These are phyloP conservation scores for Oreamnos americanus DNA, from an alignment of 2,113 vertebrate species.

Conservation along the genomic window DNA sequence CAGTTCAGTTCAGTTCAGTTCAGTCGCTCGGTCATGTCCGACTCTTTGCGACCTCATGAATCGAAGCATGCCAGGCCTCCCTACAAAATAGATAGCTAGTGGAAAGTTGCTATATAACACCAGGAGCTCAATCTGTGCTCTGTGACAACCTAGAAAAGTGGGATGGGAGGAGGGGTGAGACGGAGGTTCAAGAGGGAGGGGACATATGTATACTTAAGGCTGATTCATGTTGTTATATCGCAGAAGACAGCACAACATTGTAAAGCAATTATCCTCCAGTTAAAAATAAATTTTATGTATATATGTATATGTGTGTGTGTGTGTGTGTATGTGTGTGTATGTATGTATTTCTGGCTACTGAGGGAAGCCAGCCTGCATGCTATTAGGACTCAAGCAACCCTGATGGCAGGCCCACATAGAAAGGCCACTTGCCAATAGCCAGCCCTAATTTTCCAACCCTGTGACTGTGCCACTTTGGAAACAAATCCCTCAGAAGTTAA, in stretches of 20 bases:
- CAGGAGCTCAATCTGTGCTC: background rate
- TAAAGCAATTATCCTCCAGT: background rate
- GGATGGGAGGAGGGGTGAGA: background rate
- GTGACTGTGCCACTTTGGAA: background rate
- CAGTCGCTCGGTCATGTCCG: too few relatives aligned
- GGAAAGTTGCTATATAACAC: background rate
- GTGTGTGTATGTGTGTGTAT: background rate
- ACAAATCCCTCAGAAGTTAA: background rate
- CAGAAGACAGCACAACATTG: background rate
- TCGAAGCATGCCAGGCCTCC: too few relatives aligned
- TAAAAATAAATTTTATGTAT: background rate
- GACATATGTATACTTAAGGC: background rate
- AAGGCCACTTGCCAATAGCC: background rate
- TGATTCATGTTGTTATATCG: background rate
- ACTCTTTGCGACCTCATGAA: too few relatives aligned
- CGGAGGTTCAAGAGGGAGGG: background rate
- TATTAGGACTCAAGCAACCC: background rate
- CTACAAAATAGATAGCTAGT: background rate
- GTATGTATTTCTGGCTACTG: background rate
- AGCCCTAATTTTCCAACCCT: background rate
- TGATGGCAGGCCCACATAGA: background rate
- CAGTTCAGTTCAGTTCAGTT: too few relatives aligned
- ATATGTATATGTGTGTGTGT: accelerated
- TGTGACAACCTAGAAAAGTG: background rate
- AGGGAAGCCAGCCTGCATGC: background rate